These are phyloP conservation scores for Sarcophaga bullata DNA, from an alignment of 1,140 invertebrate species.

Conservation along the genomic window DNA sequence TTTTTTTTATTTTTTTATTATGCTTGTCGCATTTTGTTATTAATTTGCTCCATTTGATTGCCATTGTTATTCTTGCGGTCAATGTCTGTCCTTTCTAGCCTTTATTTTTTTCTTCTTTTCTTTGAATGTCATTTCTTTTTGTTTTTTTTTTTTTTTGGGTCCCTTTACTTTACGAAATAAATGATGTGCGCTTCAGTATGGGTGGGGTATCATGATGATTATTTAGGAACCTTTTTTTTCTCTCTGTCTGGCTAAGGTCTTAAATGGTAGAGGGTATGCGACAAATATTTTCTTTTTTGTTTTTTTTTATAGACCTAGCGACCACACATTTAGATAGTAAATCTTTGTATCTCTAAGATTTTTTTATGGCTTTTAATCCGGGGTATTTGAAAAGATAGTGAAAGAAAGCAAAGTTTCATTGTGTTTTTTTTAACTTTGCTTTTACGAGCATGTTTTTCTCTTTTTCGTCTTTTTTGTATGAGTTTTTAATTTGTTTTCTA, in stretches of 20 bases:
- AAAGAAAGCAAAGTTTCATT: too few relatives aligned
- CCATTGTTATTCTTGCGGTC: background rate
- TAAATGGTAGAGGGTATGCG: too few relatives aligned
- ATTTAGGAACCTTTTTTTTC: too few relatives aligned
- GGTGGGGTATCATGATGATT: background rate
- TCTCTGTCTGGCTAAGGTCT: too few relatives aligned
- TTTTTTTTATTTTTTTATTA: too few relatives aligned
- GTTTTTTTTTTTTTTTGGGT: background rate
- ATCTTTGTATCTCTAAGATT: background rate
- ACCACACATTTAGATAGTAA: conserved; percentile 24
- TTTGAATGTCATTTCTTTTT: background rate
- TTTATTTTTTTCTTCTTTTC: background rate
- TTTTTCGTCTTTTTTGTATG: background rate
- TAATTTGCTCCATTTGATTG: background rate
- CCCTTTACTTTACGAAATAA: too few relatives aligned
- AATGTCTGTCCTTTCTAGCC: background rate
- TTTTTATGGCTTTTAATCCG: too few relatives aligned
- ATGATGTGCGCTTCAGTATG: too few relatives aligned
- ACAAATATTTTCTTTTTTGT: background rate
- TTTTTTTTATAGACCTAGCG: background rate
- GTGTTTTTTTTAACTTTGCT: too few relatives aligned
- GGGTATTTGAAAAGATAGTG: too few relatives aligned
- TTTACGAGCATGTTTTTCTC: too few relatives aligned
- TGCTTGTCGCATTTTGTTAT: conserved; percentile 26
- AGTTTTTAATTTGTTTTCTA: conserved; percentile 11